Evolutionary conservation across 2,113 vertebrate species (phyloP).

Genomic region (Eupsittula cactorum): DNA sequence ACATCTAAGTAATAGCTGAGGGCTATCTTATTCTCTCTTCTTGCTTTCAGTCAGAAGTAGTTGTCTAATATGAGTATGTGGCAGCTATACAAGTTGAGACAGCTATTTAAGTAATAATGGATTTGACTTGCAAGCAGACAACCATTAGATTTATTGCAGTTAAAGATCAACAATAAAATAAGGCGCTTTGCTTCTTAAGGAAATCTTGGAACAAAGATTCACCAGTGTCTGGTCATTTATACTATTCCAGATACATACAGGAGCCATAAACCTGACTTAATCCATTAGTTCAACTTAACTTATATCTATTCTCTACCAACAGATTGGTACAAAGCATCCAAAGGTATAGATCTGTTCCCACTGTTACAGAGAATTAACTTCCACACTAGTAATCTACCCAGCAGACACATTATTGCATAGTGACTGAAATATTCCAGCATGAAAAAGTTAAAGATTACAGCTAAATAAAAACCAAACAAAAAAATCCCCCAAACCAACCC

Average conservation of each 20-base stretch:
- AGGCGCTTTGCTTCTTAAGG: background rate
- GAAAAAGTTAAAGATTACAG: background rate
- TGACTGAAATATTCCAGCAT: background rate
- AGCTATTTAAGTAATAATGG: background rate
- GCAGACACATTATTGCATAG: background rate
- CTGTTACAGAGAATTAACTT: background rate
- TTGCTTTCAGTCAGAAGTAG: background rate
- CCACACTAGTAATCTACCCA: background rate
- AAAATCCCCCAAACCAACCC: background rate
- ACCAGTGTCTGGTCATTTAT: background rate
- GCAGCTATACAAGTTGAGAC: background rate
- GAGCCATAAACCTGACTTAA: background rate
- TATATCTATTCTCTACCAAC: background rate
- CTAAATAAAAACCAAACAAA: background rate
- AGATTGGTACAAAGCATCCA: background rate
- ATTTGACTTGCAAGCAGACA: background rate
- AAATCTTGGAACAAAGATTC: background rate
- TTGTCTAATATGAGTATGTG: background rate
- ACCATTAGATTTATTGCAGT: background rate
- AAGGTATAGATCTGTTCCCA: background rate
- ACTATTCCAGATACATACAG: background rate
- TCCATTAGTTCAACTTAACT: background rate
- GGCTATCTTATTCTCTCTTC: background rate
- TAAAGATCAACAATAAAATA: background rate
- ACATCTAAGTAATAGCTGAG: background rate